A percentile compares a stretch with the other conserved stretches of the same genome.
phyloP scores from a whole-genome alignment of 2,113 vertebrate genomes.

The Climacteris rufus region DNA sequence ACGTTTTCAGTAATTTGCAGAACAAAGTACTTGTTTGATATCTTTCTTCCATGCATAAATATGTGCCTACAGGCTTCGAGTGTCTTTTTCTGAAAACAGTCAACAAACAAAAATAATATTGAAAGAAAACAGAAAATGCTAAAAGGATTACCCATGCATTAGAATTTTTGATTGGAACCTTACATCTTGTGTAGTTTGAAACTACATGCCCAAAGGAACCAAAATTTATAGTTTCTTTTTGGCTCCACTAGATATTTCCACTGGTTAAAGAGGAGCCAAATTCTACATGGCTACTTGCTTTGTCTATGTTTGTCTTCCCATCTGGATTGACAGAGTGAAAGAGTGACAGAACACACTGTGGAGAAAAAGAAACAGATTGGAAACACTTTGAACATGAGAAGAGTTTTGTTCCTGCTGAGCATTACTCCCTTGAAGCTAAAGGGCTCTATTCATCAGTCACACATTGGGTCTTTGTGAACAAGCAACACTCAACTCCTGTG shows the following conservation, averaged over 20 bases:
- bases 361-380: background rate
- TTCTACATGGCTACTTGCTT: background rate
- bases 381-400: background rate
- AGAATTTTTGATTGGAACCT: background rate
- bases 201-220: background rate
- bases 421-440: background rate
- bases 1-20: slow-evolving; percentile 12
- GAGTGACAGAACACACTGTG: background rate
- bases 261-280: background rate
- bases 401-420: background rate
- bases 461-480: background rate
- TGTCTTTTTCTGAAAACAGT: background rate
- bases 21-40: background rate
- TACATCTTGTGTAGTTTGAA: background rate
- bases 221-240: background rate
- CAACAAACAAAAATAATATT: background rate
- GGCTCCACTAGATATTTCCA: background rate
- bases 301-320: background rate
- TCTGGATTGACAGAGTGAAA: background rate
- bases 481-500: background rate
- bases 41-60: background rate
- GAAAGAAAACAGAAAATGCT: background rate
- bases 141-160: background rate
- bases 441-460: background rate
- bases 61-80: background rate